phyloP scores from a whole-genome alignment of 1,140 invertebrate genomes.

The Mercenaria mercenaria region DNA sequence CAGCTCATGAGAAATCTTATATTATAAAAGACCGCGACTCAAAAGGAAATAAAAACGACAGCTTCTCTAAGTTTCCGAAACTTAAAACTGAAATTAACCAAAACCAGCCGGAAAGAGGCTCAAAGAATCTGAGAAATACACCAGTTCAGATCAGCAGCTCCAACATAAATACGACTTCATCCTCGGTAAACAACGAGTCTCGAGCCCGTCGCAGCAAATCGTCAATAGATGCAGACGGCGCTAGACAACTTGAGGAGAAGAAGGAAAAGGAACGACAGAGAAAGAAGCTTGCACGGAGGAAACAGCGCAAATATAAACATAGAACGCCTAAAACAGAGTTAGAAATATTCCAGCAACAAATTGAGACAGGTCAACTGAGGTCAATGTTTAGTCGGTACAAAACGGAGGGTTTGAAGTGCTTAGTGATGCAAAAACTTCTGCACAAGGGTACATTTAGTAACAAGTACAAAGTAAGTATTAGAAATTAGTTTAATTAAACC shows the following conservation, averaged over 20 bases:
- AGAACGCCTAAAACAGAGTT: slow-evolving; percentile 12
- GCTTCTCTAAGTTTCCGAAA: neutral
- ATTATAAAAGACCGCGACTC: neutral
- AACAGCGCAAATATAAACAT: neutral
- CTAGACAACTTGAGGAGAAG: neutral
- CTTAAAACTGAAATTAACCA: neutral
- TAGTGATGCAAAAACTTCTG: slow-evolving; percentile 3
- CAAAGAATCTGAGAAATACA: neutral
- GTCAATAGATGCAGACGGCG: neutral
- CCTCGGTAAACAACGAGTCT: no score
- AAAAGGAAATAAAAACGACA: neutral
- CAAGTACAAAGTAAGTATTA: slow-evolving; percentile 50
- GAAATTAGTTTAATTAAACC: no score
- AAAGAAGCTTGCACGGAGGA: neutral
- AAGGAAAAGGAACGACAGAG: slow-evolving; percentile 6
- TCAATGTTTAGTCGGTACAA: slow-evolving; percentile 60
- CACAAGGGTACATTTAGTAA: slow-evolving; percentile 33
- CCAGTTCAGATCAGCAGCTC: neutral
- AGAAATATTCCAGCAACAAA: slow-evolving; percentile 27
- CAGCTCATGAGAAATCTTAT: neutral
- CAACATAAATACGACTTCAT: neutral
- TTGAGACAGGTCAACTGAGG: slow-evolving; percentile 40
- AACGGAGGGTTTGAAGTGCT: slow-evolving; percentile 38
- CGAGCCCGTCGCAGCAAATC: neutral
- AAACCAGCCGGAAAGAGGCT: neutral